Base-by-base conservation (phyloP, 2,113 vertebrate species). In the Chaenogobius annularis region DNA sequence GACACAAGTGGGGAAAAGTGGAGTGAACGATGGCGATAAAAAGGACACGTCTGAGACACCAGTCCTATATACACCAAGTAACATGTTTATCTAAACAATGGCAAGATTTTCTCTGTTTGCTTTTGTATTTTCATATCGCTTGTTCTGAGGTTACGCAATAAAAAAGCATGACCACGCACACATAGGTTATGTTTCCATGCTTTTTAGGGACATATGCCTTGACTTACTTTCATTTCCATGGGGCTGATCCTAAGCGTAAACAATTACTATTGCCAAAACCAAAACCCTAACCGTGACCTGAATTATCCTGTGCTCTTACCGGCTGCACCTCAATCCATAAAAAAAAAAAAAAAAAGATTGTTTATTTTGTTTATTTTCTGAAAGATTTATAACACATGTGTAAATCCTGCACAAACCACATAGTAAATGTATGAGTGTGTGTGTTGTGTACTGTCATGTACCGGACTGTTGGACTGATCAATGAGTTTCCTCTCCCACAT, bases 401-500 rank as follows among this genome's bases (percentile, higher is more conserved):
- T 55, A 10, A 55, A 0, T 1, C 22, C n/a, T 22, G 54, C 54
- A 11, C n/a, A 55, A 12, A 23, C 20, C 55, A 26, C 20, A 54
- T 10, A 54, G 19, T 54, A n/a, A 50, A 50, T 50, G 47, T 50
- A 19, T 7, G 47, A 1, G 26, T 31, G 26, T 31, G 26, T 31
- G 26, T 31, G 26, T 31, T 31, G 26, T 31, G 26, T 31, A 31
- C 26, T 69, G 81, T 4, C 17, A 95, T 97, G 96, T 92, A 99
- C 98, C 85, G 98, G 97, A 71, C 94, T 95, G 92, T 94, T 96
- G 88, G 98, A 98, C 86, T 98, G 96, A 69, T 99, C 96, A 0
- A 96, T 95, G 85, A 99, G 94, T 87, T 98, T 97, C 82, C 96
- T 95, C 93, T 99, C 97, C 98, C 98, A 99, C 94, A 98, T 95